Conservation (phyloP, 2,113 vertebrate species). For the Scomber colias region DNA sequence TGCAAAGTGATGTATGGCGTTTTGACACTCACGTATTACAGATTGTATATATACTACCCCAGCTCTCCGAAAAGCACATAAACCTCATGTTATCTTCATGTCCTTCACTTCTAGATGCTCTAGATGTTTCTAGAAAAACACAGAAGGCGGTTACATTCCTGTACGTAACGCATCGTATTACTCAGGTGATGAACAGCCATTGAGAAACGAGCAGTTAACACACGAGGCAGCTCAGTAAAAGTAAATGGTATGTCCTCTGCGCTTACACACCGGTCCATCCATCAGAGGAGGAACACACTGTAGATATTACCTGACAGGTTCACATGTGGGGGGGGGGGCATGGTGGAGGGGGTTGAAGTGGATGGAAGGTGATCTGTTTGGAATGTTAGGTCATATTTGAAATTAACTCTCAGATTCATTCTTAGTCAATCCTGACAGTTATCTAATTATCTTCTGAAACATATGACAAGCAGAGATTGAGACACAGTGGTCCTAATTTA, state of each 20-base stretch:
- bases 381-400: constrained; percentile 1
- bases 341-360: background rate
- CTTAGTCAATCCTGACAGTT: too few relatives aligned
- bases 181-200: constrained; percentile 37
- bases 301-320: constrained; percentile 17
- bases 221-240: constrained; percentile 48
- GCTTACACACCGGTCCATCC: constrained; percentile 24
- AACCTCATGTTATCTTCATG: constrained; percentile 28
- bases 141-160: constrained; percentile 9
- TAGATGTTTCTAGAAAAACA: background rate
- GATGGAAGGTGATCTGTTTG: constrained; percentile 3
- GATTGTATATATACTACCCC: constrained; percentile 11
- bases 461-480: too few relatives aligned
- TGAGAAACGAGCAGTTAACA: constrained; percentile 44
- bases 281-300: constrained; percentile 33
- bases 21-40: background rate
- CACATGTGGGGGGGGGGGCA: constrained; percentile 2
- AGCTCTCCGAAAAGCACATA: constrained; percentile 14
- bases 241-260: constrained; percentile 50
- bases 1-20: constrained; percentile 21
- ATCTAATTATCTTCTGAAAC: too few relatives aligned
- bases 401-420: too few relatives aligned
- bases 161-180: constrained; percentile 20
- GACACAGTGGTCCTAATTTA: too few relatives aligned
- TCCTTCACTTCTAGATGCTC: constrained; percentile 6